Evolutionary conservation across 1,140 invertebrate species (phyloP).

Genomic region (Planococcus citri): DNA sequence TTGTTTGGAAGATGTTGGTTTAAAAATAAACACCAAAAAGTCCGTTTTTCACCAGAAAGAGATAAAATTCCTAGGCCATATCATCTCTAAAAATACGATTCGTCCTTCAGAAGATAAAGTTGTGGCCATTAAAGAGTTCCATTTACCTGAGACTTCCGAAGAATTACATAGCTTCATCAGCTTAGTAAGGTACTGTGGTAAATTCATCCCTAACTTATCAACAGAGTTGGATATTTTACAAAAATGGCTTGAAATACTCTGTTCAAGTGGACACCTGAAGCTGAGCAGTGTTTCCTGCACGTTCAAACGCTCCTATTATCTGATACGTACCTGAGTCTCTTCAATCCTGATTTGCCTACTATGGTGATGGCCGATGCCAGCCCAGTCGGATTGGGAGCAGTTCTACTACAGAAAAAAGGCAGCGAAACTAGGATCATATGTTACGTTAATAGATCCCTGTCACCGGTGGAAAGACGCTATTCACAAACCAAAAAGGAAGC

Average conservation of each 20-base stretch:
- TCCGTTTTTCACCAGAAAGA: not conserved
- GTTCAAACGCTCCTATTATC: not conserved
- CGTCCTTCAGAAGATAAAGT: not conserved
- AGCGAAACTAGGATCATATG: not conserved
- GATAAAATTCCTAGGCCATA: constrained; percentile 15
- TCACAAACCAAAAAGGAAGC: not conserved
- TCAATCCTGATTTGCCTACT: not conserved
- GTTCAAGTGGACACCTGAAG: not conserved
- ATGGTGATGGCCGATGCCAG: not conserved
- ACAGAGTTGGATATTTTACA: not conserved
- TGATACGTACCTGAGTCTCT: not conserved
- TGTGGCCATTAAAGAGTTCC: not conserved
- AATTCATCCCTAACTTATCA: constrained; percentile 1
- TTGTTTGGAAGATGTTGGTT: no score
- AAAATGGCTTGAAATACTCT: not conserved
- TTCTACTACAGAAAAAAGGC: not conserved
- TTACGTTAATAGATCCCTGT: not conserved
- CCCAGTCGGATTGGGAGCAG: not conserved
- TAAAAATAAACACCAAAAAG: no score
- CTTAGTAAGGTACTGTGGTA: constrained; percentile 3
- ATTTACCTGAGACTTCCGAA: not conserved
- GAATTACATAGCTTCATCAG: constrained; percentile 14
- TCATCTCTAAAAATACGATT: constrained; percentile 1
- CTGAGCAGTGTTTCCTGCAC: not conserved
- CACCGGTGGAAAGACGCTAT: not conserved